Percentiles rank a stretch among this genome's conserved stretches.
Evolutionary conservation across 1,140 invertebrate species (phyloP).

Genomic region (Aphaenogaster floridana): DNA sequence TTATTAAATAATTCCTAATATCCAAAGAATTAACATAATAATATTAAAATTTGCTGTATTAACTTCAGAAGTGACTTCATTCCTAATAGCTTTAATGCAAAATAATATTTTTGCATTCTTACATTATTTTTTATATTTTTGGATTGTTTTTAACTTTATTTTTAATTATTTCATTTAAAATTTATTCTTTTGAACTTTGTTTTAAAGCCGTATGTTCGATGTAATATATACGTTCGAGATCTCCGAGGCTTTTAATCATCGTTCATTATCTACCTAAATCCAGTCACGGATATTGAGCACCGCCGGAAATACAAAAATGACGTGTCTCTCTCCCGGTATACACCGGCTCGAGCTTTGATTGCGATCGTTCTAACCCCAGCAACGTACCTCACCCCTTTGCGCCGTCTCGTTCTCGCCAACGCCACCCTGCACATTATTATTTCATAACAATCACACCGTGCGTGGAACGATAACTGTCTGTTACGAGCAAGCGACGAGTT

Average conservation of each 20-base stretch:
- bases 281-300: slow-evolving; percentile 72
- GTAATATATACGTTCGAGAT: background rate
- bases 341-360: slow-evolving; percentile 76
- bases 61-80: background rate
- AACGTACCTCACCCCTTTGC: slow-evolving; percentile 62
- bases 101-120: background rate
- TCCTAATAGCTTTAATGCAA: background rate
- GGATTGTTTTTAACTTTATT: background rate
- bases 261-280: slow-evolving; percentile 58
- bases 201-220: background rate
- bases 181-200: background rate
- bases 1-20: background rate
- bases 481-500: slow-evolving; percentile 37
- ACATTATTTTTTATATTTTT: background rate
- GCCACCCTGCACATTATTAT: slow-evolving; percentile 75
- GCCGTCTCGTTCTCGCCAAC: slow-evolving; percentile 18
- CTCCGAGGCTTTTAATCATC: slow-evolving; percentile 44
- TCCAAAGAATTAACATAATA: background rate
- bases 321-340: slow-evolving; percentile 69
- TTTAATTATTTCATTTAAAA: background rate
- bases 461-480: slow-evolving; percentile 70
- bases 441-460: slow-evolving; percentile 77
- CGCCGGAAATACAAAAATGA: slow-evolving; percentile 72
- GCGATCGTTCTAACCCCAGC: slow-evolving; percentile 71
- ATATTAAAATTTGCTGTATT: background rate